Evolutionary conservation across 2,888 invertebrate genomes (phyloP), one percentile per base, ranked within the genome.

Genomic region (Carterocephalus palaemon): DNA sequence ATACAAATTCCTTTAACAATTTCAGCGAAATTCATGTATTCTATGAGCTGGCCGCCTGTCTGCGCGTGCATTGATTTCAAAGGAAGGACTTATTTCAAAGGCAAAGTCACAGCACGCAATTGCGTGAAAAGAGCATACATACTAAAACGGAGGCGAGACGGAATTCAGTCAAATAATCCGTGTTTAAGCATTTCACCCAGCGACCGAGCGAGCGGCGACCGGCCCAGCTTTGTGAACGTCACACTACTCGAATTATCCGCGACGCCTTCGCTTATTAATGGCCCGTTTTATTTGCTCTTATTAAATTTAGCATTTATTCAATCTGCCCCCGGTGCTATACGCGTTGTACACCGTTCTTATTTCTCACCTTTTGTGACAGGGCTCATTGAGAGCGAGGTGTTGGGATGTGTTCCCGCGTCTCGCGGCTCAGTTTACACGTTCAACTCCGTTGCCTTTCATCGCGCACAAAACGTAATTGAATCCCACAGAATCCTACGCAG

Each of bases 261-360:
- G 70, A 70, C 72, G 74, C 56, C 69, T 72, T 78, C 72, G 73
- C 75, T 81, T 76, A 79, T 82, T 84, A 83, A 79, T 71, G 71
- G 68, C 55, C 53, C 60, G 65, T 81, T 86, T 85, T 86, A 85
- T 88, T 88, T 84, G 84, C 80, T 83, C 70, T 83, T 77, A 84
- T 87, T 86, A 82, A 87, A 88, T 88, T 87, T 85, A 75, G 79
- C 79, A 83, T 84, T 87, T 86, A 86, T 86, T 85, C 80, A 88
- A 86, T 86, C 82, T 82, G 74, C 77, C 73, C 72, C 71, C 59
- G 70, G 75, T 72, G 70, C 70, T 75, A 79, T 77, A 72, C 69
- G 73, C 70, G 75, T 71, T 70, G 69, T 75, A 64, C 40, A 53
- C 53, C 51, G 56, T 52, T 69, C 70, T 71, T 65, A 60, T 74